Evolutionary conservation across 1,140 invertebrate genomes (phyloP).

Genomic region (Drosophila pseudoananassae): DNA sequence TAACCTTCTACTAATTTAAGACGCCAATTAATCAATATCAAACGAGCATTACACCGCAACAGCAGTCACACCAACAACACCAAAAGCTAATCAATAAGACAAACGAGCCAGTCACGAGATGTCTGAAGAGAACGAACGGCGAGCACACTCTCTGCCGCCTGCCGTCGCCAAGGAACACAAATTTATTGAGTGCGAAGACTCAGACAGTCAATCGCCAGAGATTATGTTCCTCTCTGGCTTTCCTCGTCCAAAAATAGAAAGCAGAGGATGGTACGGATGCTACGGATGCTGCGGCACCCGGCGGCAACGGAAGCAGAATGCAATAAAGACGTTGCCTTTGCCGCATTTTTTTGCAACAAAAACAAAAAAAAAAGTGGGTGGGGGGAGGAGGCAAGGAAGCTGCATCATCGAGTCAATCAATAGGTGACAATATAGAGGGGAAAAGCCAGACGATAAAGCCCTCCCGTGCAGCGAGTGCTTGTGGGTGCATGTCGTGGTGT

Average conservation of each 20-base stretch:
- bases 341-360: slow-evolving; percentile 33
- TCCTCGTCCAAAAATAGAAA: slow-evolving; percentile 34
- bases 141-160: no score
- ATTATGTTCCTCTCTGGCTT: slow-evolving; percentile 30
- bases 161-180: slow-evolving; percentile 36
- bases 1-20: slow-evolving; percentile 56
- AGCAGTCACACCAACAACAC: slow-evolving; percentile 18
- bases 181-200: slow-evolving; percentile 61
- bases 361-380: background rate
- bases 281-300: background rate
- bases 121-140: slow-evolving; percentile 32
- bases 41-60: slow-evolving; percentile 41
- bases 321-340: slow-evolving; percentile 39
- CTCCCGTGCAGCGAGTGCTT: no score
- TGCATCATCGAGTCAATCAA: slow-evolving; percentile 52
- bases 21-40: slow-evolving; percentile 49
- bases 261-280: slow-evolving; percentile 12
- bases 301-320: slow-evolving; percentile 24
- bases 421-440: slow-evolving; percentile 15
- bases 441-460: background rate
- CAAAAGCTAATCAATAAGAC: slow-evolving; percentile 67
- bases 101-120: slow-evolving; percentile 66
- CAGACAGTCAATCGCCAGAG: slow-evolving; percentile 45
- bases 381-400: background rate
- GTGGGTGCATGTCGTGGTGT: slow-evolving; percentile 28